Conservation (phyloP, 2,888 invertebrate genomes). For the Lycia hirtaria region DNA sequence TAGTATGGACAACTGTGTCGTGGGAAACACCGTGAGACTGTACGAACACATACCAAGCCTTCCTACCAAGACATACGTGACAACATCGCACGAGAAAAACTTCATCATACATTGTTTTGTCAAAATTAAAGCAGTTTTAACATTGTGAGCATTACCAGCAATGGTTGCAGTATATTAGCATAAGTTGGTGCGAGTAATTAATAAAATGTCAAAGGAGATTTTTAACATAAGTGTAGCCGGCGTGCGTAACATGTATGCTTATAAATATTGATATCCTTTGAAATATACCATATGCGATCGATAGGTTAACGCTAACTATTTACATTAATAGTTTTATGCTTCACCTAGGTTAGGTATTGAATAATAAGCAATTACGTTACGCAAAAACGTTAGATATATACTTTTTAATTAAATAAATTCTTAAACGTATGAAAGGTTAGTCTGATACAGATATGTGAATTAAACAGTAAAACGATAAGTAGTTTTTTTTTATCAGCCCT, state of each 20-base stretch:
- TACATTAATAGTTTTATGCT: conserved; percentile 43
- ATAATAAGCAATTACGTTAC: conserved; percentile 36
- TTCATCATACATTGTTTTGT: background rate
- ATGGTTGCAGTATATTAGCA: background rate
- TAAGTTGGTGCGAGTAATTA: conserved; percentile 43
- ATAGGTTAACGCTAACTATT: conserved; percentile 43
- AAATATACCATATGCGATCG: conserved; percentile 43
- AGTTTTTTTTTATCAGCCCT: too few relatives aligned
- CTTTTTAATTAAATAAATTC: conserved; percentile 4
- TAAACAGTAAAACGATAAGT: too few relatives aligned
- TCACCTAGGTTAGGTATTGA: conserved; percentile 26
- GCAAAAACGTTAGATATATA: conserved; percentile 2
- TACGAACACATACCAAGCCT: conserved; percentile 44
- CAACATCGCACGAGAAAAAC: background rate
- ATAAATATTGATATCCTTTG: conserved; percentile 58
- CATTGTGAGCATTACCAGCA: background rate
- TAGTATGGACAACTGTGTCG: conserved; percentile 77
- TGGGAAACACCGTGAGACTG: conserved; percentile 66
- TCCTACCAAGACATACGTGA: conserved; percentile 17
- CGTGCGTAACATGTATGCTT: conserved; percentile 60
- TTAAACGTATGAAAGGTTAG: background rate
- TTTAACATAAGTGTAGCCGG: conserved; percentile 58
- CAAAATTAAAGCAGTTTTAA: background rate
- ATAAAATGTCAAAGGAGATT: conserved; percentile 60
- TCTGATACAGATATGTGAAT: too few relatives aligned